Conservation (phyloP, 2,888 invertebrate species). For the Synanthedon formicaeformis region DNA sequence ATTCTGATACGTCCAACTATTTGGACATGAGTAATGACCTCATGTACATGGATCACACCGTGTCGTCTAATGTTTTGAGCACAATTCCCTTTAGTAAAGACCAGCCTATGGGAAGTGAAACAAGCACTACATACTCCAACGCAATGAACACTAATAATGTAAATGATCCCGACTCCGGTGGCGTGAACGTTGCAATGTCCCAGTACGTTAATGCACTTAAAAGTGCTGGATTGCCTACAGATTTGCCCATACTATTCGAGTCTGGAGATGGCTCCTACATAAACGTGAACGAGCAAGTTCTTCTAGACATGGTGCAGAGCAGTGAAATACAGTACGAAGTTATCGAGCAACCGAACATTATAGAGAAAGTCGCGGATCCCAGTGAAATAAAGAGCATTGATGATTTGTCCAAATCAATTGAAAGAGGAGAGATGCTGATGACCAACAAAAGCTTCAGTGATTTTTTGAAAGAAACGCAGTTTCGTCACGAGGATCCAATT, state of each 20-base stretch:
- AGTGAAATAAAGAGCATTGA: conserved; percentile 65
- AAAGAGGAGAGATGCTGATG: conserved; percentile 54
- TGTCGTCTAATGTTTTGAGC: conserved; percentile 41
- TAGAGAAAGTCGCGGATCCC: conserved; percentile 59
- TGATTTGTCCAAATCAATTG: conserved; percentile 60
- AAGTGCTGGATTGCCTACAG: conserved; percentile 56
- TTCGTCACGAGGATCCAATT: conserved; percentile 44
- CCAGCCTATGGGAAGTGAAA: conserved; percentile 31
- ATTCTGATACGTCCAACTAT: conserved; percentile 34
- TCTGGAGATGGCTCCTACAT: conserved; percentile 75
- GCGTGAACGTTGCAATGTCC: conserved; percentile 54
- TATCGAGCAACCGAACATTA: conserved; percentile 64
- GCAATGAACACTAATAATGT: conserved; percentile 27
- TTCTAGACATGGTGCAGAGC: conserved; percentile 67
- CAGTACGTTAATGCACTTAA: conserved; percentile 64
- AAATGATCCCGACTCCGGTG: conserved; percentile 26
- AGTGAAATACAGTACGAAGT: conserved; percentile 66
- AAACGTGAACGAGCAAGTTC: conserved; percentile 73
- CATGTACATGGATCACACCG: conserved; percentile 53
- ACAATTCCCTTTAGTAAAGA: conserved; percentile 42
- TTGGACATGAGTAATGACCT: conserved; percentile 54
- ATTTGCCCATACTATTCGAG: conserved; percentile 72
- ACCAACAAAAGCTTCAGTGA: conserved; percentile 37
- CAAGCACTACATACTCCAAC: conserved; percentile 37
- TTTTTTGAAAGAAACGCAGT: conserved; percentile 35